Evolutionary conservation across 2,888 invertebrate genomes (phyloP).

Genomic region (Drosophila subsilvestris): DNA sequence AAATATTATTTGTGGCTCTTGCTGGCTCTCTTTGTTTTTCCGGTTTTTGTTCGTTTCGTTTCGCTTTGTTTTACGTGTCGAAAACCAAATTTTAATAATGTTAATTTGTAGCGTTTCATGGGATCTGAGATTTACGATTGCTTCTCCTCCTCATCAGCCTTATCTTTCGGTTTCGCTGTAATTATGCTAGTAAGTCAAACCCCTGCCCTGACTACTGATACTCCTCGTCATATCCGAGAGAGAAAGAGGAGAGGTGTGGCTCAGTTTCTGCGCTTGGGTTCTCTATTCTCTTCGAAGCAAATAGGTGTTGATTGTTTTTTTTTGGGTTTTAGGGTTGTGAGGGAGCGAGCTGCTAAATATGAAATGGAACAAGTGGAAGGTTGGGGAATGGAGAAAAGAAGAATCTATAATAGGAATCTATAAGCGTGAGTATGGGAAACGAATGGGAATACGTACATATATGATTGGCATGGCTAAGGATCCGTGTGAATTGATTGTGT

Average conservation of each 20-base stretch:
- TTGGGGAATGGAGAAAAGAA: background rate
- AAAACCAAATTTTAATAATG: constrained; percentile 78
- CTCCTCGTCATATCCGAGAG: background rate
- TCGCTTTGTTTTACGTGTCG: constrained; percentile 74
- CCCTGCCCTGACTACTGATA: background rate
- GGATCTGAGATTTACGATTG: constrained; percentile 70
- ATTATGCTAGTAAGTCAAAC: constrained; percentile 53
- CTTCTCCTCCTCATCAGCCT: constrained; percentile 8
- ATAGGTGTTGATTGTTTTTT: constrained; percentile 67
- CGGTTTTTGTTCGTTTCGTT: constrained; percentile 32
- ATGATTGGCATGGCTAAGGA: background rate
- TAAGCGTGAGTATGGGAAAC: background rate
- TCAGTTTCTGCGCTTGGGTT: constrained; percentile 22
- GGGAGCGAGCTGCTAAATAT: constrained; percentile 33
- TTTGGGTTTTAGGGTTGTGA: constrained; percentile 29
- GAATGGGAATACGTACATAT: background rate
- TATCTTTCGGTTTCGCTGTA: constrained; percentile 51
- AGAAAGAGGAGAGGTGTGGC: constrained; percentile 51
- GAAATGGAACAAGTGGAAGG: constrained; percentile 20
- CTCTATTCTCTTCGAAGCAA: constrained; percentile 49
- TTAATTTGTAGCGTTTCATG: constrained; percentile 76
- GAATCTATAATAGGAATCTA: background rate
- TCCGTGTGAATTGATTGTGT: background rate
- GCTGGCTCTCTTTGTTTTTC: background rate
- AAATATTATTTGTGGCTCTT: constrained; percentile 60